Evolutionary conservation across 2,797 vertebrate genomes (phyloP).

Genomic region (Avahi laniger): DNA sequence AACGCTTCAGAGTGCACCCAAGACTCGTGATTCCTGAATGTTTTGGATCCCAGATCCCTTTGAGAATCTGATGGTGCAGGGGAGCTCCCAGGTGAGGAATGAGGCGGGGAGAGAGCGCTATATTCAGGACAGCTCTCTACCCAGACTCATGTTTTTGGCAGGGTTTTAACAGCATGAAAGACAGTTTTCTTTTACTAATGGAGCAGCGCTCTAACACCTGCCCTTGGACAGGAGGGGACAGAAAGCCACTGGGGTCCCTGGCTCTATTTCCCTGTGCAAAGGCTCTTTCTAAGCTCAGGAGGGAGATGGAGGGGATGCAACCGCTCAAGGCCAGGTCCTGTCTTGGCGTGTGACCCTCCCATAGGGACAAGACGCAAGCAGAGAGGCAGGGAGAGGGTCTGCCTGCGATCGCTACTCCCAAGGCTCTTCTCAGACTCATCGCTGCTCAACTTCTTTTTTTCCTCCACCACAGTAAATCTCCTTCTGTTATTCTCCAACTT

Average conservation of each 20-base stretch:
- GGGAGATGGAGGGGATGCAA: too few relatives aligned
- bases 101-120: not conserved
- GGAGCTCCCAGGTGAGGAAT: not conserved
- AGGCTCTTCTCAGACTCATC: not conserved
- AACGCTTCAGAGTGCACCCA: not conserved
- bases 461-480: conserved; percentile 82
- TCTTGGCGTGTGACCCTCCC: too few relatives aligned
- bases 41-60: not conserved
- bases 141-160: not conserved
- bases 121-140: not conserved
- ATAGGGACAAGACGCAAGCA: not conserved
- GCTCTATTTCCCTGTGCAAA: not conserved
- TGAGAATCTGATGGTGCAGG: not conserved
- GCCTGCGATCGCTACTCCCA: not conserved
- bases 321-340: not conserved
- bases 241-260: not conserved
- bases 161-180: not conserved
- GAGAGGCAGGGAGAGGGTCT: not conserved
- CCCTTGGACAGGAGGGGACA: not conserved
- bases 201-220: not conserved
- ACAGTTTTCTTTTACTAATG: not conserved
- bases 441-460: conserved; percentile 11
- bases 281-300: not conserved
- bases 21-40: not conserved
- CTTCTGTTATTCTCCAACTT: conserved; percentile 82